Evolutionary conservation across 2,888 invertebrate species (phyloP), one percentile per base, ranked within the genome.

Genomic region (Cataglyphis albicans): DNA sequence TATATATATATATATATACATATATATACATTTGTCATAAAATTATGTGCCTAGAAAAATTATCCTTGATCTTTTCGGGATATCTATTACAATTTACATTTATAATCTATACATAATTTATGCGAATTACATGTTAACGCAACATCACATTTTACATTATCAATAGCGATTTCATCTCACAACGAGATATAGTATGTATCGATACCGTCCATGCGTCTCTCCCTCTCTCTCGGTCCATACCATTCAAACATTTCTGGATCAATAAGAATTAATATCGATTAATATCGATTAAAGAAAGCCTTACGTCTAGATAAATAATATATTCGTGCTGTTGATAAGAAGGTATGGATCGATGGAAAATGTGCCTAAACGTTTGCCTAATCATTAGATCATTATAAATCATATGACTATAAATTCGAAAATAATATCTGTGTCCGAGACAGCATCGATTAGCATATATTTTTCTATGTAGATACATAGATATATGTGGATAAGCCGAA

Each of bases 401-500:
- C 18, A 44, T 44, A 44, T 18, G 44, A 18, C 10, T 55, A 21
- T n/a, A 59, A 41, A 44, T 65, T 52, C 18, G 15, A 35, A 65
- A 38, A 38, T 44, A 68, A 68, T 81, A 87, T 86, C 74, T 83
- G 81, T 84, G 82, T 84, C 82, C 82, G 84, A 68, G 86, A 78
- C 41, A 21, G 35, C 21, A 68, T 76, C 44, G 29, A 65, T 29
- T 64, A 82, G 74, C 72, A 70, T 84, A 86, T 89, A 89, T 85
- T 89, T 89, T 88, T 89, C 65, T 89, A 88, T 86, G 70, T 84
- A 83, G 29, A 84, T 84, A 52, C 52, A 52, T 52, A 52, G 52
- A 84, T 67, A 76, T 52, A 57, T 72, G 76, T 83, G 67, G 15
- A 41, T 76, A 57, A 67, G 29, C 67, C 67, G 55, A 67, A n/a